phyloP scores from a whole-genome alignment of 2,797 vertebrate species.

The Tarsius wallacei region DNA sequence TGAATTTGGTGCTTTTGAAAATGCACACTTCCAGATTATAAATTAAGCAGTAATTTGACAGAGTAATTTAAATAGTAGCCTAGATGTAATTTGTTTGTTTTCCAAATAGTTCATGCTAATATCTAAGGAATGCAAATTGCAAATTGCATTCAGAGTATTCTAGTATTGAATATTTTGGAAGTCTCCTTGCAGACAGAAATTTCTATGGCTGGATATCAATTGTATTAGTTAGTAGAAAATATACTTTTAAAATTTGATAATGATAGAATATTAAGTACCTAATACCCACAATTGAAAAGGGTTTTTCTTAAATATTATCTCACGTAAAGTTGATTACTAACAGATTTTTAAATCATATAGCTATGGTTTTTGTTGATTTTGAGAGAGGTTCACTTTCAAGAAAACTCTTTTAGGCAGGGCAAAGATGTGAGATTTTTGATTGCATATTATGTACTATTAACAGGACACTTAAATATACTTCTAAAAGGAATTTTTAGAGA shows the following conservation, averaged over 20 bases:
- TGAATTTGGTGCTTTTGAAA: neutral
- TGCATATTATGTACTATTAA: neutral
- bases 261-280: neutral
- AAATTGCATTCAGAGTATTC: neutral
- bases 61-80: neutral
- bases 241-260: neutral
- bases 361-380: neutral
- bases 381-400: neutral
- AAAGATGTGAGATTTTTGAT: neutral
- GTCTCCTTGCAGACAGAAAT: neutral
- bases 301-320: neutral
- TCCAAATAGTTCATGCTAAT: neutral
- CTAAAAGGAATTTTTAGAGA: neutral
- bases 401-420: neutral
- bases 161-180: neutral
- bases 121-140: neutral
- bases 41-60: neutral
- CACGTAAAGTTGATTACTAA: neutral
- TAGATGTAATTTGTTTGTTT: neutral
- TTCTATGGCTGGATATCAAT: neutral
- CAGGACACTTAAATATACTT: neutral
- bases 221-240: neutral
- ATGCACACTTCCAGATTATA: neutral
- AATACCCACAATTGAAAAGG: neutral
- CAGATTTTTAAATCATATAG: neutral